A percentile compares a stretch with the other conserved stretches of the same genome.
phyloP scores from a whole-genome alignment of 2,113 vertebrate species.

The Indicator maculatus region DNA sequence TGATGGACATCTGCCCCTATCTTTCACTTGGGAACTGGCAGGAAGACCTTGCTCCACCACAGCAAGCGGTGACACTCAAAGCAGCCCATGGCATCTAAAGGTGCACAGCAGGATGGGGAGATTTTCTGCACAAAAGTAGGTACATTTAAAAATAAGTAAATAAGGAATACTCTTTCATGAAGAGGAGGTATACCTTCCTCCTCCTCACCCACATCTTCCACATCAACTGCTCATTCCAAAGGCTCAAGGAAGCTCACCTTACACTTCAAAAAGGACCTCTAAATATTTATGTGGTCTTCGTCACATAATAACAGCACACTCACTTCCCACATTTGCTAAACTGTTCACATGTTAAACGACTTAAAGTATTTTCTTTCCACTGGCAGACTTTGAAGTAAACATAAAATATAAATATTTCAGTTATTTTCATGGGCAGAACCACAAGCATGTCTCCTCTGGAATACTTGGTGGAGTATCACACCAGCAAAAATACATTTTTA shows the following conservation, averaged over 20 bases:
- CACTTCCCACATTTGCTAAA: not conserved
- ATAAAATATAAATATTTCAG: constrained; percentile 36
- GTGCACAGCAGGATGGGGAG: not conserved
- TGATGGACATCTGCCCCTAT: not conserved
- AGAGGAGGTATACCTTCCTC: not conserved
- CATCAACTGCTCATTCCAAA: not conserved
- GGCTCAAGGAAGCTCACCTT: not conserved
- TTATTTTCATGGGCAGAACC: constrained; percentile 15
- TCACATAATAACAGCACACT: not conserved
- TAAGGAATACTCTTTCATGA: not conserved
- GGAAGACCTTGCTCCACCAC: not conserved
- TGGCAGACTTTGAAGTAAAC: not conserved
- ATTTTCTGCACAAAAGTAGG: not conserved
- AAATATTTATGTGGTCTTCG: not conserved
- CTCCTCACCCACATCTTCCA: not conserved
- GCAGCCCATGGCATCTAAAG: not conserved
- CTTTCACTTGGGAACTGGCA: not conserved
- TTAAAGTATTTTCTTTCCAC: not conserved
- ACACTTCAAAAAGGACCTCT: not conserved
- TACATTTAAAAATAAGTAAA: not conserved
- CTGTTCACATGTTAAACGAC: not conserved
- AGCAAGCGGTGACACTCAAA: not conserved
- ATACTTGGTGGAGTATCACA: not conserved
- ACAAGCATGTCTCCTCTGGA: not conserved
- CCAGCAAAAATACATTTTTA: not conserved